Evolutionary conservation across 2,888 invertebrate genomes (phyloP).

Genomic region (Schrankia costaestrigalis): DNA sequence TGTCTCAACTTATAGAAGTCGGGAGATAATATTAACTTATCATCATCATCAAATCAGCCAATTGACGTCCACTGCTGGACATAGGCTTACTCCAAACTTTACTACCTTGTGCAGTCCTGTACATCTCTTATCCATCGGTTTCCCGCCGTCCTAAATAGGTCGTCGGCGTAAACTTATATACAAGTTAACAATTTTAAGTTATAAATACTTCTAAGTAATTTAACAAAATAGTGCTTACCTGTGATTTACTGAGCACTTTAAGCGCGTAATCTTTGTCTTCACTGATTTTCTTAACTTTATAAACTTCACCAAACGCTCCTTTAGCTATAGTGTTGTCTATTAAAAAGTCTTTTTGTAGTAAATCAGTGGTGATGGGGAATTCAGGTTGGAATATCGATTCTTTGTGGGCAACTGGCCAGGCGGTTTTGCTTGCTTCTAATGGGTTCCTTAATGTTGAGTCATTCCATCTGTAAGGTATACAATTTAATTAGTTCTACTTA

Average conservation of each 20-base stretch:
- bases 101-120: too few relatives aligned
- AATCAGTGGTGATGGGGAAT: slow-evolving; percentile 86
- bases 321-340: slow-evolving; percentile 88
- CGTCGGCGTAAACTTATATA: too few relatives aligned
- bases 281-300: slow-evolving; percentile 86
- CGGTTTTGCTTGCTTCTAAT: slow-evolving; percentile 83
- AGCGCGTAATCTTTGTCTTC: slow-evolving; percentile 87
- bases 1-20: too few relatives aligned
- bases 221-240: slow-evolving; percentile 72
- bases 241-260: slow-evolving; percentile 90
- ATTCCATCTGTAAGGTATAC: slow-evolving; percentile 82
- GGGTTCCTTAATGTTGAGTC: slow-evolving; percentile 83
- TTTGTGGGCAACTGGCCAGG: slow-evolving; percentile 90
- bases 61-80: too few relatives aligned
- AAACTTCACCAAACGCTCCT: slow-evolving; percentile 95
- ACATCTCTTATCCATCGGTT: too few relatives aligned
- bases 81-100: too few relatives aligned
- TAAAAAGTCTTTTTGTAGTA: slow-evolving; percentile 81
- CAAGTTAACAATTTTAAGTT: too few relatives aligned
- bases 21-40: too few relatives aligned
- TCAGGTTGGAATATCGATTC: slow-evolving; percentile 94
- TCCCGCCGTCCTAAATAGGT: too few relatives aligned
- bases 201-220: too few relatives aligned
- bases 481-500: background rate
- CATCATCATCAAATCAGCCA: too few relatives aligned